Percentiles rank a stretch among this genome's conserved stretches.
Conservation (phyloP, 1,140 invertebrate genomes). For the Drosophila lini region DNA sequence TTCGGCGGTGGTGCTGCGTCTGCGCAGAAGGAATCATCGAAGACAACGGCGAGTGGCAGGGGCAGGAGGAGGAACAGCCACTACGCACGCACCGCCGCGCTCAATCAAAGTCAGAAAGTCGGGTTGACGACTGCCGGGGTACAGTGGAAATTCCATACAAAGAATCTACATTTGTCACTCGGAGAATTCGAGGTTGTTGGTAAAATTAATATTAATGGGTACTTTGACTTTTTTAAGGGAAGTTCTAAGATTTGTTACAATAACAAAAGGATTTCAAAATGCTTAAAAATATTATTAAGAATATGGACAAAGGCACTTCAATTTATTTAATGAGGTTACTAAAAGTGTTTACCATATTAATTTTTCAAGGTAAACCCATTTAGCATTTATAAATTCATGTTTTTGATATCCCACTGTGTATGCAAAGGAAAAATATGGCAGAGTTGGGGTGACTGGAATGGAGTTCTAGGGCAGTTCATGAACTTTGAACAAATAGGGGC, state of each 20-base stretch:
- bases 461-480: constrained; percentile 61
- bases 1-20: constrained; percentile 46
- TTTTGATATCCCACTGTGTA: background rate
- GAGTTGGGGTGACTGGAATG: background rate
- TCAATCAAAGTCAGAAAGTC: constrained; percentile 74
- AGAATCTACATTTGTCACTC: background rate
- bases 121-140: constrained; percentile 50
- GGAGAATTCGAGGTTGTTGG: background rate
- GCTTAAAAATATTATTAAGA: background rate
- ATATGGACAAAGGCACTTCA: background rate
- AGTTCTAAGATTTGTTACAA: background rate
- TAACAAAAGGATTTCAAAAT: background rate
- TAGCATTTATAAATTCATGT: too few relatives aligned
- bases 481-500: constrained; percentile 62
- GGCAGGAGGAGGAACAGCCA: constrained; percentile 6
- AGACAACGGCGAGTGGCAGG: constrained; percentile 3
- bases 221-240: background rate
- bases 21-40: constrained; percentile 50
- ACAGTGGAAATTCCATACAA: constrained; percentile 2
- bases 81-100: constrained; percentile 67
- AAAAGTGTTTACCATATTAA: too few relatives aligned
- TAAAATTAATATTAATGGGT: background rate
- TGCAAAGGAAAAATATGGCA: background rate
- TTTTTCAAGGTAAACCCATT: too few relatives aligned
- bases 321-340: too few relatives aligned